Percentiles rank a stretch among this genome's conserved stretches.
Conservation (phyloP, 1,140 invertebrate genomes). For the Eulimnadia texana region DNA sequence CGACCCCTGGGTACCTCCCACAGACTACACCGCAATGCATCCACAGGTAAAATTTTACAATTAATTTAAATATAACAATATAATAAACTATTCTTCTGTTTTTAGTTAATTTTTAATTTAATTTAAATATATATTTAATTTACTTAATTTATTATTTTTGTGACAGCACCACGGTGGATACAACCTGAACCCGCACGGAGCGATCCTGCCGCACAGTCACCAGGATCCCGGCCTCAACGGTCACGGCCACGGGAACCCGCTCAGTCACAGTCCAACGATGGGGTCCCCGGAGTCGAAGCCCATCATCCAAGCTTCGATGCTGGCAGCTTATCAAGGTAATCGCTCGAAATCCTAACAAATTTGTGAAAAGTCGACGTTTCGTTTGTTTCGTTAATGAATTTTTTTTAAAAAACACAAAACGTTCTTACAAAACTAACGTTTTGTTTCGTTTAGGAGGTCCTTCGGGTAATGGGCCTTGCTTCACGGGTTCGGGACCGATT, state of each 20-base stretch:
- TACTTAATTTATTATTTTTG: too few relatives aligned
- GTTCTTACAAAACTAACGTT: background rate
- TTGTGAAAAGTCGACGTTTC: background rate
- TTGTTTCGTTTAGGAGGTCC: conserved; percentile 8
- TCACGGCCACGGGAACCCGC: background rate
- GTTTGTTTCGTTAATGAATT: background rate
- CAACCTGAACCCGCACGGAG: background rate
- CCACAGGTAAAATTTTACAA: background rate
- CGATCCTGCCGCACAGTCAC: background rate
- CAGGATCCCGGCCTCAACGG: background rate
- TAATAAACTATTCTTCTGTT: background rate
- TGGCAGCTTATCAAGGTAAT: conserved; percentile 49
- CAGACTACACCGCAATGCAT: background rate
- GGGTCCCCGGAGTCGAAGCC: conserved; percentile 45
- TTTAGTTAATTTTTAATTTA: background rate
- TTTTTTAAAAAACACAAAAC: background rate
- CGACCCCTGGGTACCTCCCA: conserved; percentile 12
- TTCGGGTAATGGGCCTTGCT: conserved; percentile 51
- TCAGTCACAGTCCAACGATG: conserved; percentile 20
- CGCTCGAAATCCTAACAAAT: too few relatives aligned
- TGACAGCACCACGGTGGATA: conserved; percentile 10
- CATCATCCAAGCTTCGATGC: conserved; percentile 53
- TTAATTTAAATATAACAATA: background rate
- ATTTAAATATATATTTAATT: background rate
- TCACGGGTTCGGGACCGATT: conserved; percentile 81